Evolutionary conservation across 2,113 vertebrate genomes (phyloP), one percentile per base, ranked within the genome.

Genomic region (Oryzias curvinotus): DNA sequence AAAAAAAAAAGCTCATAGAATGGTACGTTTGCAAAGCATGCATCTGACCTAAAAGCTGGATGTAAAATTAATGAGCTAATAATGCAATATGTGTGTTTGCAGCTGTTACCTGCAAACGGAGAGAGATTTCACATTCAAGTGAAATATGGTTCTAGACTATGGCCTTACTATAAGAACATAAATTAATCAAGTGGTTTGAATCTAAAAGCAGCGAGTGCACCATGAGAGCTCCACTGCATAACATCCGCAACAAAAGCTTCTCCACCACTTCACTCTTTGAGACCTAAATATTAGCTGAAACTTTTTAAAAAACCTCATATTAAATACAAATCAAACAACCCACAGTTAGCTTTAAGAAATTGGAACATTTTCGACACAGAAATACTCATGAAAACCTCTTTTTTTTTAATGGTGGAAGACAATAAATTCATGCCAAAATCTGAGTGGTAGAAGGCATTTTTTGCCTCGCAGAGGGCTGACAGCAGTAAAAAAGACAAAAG

Each of bases 401-500:
- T 13, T 10, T 36, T 36, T 36, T 36, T 12, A 36, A 36, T 36
- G 36, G 10, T 12, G 10, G 10, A 30, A 30, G 28, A 71, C 57
- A n/a, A 41, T 63, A 78, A 68, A 65, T 74, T 73, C 73, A 77
- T 68, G 68, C 66, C 77, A 82, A 87, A 77, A 85, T 83, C 84
- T 67, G 71, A 77, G 67, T 52, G 71, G 75, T 82, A 81, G 84
- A 84, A 75, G 80, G 57, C 65, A 62, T 71, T 85, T 66, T 87
- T 91, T 90, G 85, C 88, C 86, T 91, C 89, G 86, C 83, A 90
- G 92, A 91, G 87, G 82, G 53, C 21, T 80, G 66, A 30, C 69
- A 84, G 86, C 85, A 78, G 73, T 84, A 73, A 78, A 36, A 36
- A 36, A 36, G 10, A 36, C 8, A 87, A 81, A 89, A 78, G 76